These are phyloP conservation scores for Harpegnathos saltator DNA, from an alignment of 1,140 invertebrate genomes.

Conservation along the genomic window DNA sequence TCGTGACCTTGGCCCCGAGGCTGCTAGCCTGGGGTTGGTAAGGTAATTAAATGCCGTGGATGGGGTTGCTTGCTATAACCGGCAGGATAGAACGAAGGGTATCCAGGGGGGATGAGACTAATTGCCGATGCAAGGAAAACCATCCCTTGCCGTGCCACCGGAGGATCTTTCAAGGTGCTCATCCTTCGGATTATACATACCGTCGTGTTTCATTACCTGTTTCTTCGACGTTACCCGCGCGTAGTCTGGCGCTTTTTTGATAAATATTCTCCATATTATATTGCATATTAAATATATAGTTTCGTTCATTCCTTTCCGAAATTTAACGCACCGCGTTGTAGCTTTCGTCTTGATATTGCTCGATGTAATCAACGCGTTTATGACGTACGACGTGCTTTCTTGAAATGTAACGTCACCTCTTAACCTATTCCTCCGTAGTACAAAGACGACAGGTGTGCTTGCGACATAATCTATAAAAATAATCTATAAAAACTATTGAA, in stretches of 20 bases:
- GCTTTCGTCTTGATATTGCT: neutral
- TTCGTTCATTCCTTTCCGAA: neutral
- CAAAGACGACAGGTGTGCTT: no score
- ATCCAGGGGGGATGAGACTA: slow-evolving; percentile 82
- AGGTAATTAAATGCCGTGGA: slow-evolving; percentile 85
- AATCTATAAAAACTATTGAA: no score
- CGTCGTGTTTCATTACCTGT: slow-evolving; percentile 62
- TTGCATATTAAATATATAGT: neutral
- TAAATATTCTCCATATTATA: neutral
- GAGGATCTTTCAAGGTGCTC: slow-evolving; percentile 83
- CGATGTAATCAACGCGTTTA: neutral
- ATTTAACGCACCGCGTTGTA: neutral
- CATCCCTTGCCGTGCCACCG: slow-evolving; percentile 69
- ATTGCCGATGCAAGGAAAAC: slow-evolving; percentile 83
- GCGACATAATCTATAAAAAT: no score
- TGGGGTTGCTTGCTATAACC: slow-evolving; percentile 83
- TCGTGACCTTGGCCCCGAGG: slow-evolving; percentile 84
- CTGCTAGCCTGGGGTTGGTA: slow-evolving; percentile 83
- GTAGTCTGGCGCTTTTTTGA: neutral
- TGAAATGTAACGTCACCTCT: no score
- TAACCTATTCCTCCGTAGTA: no score
- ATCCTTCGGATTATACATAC: slow-evolving; percentile 75
- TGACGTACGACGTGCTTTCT: no score
- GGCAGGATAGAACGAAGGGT: slow-evolving; percentile 79
- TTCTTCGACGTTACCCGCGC: neutral